Evolutionary conservation across 2,888 invertebrate genomes (phyloP).

Genomic region (Pseudanteris insignis): DNA sequence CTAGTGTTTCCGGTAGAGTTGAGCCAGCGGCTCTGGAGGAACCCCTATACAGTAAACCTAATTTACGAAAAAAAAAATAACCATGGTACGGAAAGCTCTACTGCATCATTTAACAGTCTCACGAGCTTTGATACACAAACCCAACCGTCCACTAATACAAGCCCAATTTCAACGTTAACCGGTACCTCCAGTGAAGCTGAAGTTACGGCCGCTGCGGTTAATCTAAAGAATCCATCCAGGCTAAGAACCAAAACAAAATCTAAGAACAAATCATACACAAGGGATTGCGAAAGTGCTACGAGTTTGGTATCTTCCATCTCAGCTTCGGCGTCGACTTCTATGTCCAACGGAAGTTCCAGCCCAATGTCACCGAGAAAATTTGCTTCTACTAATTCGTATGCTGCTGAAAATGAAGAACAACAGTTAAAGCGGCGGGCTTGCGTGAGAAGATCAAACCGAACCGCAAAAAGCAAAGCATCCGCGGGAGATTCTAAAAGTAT

Average conservation of each 20-base stretch:
- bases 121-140: constrained; percentile 72
- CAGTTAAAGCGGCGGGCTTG: constrained; percentile 74
- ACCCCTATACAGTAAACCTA: constrained; percentile 45
- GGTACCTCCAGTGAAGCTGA: constrained; percentile 78
- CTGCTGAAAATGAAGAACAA: constrained; percentile 74
- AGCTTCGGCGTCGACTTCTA: constrained; percentile 63
- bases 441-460: constrained; percentile 80
- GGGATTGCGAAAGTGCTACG: constrained; percentile 73
- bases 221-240: constrained; percentile 58
- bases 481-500: constrained; percentile 61
- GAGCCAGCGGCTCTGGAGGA: constrained; percentile 32
- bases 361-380: constrained; percentile 79
- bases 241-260: constrained; percentile 58
- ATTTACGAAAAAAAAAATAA: constrained; percentile 48
- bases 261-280: constrained; percentile 54
- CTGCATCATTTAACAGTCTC: constrained; percentile 69
- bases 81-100: constrained; percentile 56
- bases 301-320: constrained; percentile 54
- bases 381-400: constrained; percentile 77
- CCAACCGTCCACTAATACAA: constrained; percentile 82
- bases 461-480: constrained; percentile 71
- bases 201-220: constrained; percentile 69
- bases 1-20: constrained; percentile 33
- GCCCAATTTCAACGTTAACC: constrained; percentile 89
- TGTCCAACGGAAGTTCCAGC: constrained; percentile 81